Conservation (phyloP, 1,140 invertebrate genomes). For the Drosophila obscura region DNA sequence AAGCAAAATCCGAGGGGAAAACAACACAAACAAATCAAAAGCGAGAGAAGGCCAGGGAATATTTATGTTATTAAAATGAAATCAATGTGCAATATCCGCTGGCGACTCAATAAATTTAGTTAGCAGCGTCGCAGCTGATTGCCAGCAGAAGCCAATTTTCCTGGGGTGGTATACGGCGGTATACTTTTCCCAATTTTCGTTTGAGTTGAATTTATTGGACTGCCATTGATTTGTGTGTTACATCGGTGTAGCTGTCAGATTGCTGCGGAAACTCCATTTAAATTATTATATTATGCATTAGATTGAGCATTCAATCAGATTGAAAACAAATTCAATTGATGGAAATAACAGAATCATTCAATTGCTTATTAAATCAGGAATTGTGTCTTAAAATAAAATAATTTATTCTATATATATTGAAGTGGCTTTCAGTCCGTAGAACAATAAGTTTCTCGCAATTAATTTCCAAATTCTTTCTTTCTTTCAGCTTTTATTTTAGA, state of each 20-base stretch:
- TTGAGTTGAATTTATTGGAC: conserved; percentile 35
- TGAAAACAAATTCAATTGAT: not conserved
- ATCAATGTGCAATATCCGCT: conserved; percentile 69
- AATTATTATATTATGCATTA: conserved; percentile 20
- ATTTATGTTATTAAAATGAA: conserved; percentile 68
- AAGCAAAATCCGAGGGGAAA: conserved; percentile 9
- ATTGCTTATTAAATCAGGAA: not conserved
- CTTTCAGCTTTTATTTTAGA: conserved; percentile 32
- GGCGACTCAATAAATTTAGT: conserved; percentile 58
- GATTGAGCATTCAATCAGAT: conserved; percentile 11
- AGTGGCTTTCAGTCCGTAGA: too few relatives aligned
- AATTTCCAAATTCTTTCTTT: not conserved
- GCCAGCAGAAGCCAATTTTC: conserved; percentile 21
- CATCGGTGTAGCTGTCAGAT: conserved; percentile 24
- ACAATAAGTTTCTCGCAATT: not conserved
- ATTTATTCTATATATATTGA: not conserved
- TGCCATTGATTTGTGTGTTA: conserved; percentile 32
- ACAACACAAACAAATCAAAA: conserved; percentile 1
- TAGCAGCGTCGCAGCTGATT: conserved; percentile 35
- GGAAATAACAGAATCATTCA: not conserved
- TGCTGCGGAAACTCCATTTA: conserved; percentile 11
- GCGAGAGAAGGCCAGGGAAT: conserved; percentile 11
- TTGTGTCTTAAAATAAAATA: not conserved
- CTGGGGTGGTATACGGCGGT: not conserved
- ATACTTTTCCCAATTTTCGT: conserved; percentile 14